Conservation (phyloP, 2,888 invertebrate genomes). For the Nephrotoma guestfalica region DNA sequence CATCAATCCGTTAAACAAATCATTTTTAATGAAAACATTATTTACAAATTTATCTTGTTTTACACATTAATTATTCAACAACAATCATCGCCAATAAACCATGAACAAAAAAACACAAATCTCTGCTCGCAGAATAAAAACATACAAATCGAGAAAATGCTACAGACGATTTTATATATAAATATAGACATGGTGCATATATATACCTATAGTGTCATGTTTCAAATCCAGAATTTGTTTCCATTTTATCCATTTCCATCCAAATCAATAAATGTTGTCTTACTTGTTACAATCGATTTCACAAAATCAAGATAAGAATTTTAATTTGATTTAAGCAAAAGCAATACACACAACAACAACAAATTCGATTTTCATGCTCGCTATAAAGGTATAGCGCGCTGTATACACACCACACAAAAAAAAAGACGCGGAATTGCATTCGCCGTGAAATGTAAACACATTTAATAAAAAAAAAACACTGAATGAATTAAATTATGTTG, state of each 20-base stretch:
- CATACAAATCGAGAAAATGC: not conserved
- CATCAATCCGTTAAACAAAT: not conserved
- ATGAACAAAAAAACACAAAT: not conserved
- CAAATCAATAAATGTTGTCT: not conserved
- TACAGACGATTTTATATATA: not conserved
- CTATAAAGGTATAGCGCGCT: not conserved
- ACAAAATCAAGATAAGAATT: not conserved
- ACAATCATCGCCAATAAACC: not conserved
- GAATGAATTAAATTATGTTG: not conserved
- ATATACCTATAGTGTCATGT: not conserved
- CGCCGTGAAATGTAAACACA: not conserved
- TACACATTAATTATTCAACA: not conserved
- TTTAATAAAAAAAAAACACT: not conserved
- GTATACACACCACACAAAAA: not conserved
- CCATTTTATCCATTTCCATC: not conserved
- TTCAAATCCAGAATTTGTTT: not conserved
- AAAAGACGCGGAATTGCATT: not conserved
- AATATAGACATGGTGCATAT: not conserved
- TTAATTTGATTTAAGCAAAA: not conserved
- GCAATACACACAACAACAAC: not conserved
- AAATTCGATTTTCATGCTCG: not conserved
- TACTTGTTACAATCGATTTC: not conserved
- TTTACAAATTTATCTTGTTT: not conserved
- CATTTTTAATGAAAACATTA: not conserved
- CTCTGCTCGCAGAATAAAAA: not conserved